Percentiles rank a stretch among this genome's conserved stretches.
Conservation (phyloP, 1,140 invertebrate species). For the Bacillus rossius region DNA sequence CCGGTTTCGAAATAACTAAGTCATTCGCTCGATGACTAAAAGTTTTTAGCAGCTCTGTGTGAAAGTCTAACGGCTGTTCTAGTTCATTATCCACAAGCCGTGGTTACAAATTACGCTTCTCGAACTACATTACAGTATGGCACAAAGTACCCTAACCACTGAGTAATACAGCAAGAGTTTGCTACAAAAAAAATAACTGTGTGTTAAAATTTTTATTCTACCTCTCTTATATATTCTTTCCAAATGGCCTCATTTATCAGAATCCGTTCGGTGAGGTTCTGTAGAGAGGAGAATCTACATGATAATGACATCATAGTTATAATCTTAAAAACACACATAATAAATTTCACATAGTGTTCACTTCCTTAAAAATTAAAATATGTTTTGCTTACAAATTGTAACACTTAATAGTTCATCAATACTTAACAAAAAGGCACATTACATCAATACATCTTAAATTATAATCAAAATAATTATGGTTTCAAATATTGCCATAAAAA, state of each 20-base stretch:
- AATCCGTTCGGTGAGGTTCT: slow-evolving; percentile 91
- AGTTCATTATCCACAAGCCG: neutral
- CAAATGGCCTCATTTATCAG: slow-evolving; percentile 90
- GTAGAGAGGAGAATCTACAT: slow-evolving; percentile 41
- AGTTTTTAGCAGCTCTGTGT: no score
- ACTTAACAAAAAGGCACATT: no score
- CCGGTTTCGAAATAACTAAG: no score
- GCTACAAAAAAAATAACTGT: slow-evolving; percentile 10
- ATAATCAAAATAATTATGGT: no score
- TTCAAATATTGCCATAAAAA: no score
- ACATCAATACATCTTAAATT: no score
- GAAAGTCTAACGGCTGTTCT: neutral
- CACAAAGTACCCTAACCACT: no score
- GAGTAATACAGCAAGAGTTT: neutral
- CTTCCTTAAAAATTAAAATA: neutral
- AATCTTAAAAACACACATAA: slow-evolving; percentile 1
- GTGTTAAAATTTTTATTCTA: slow-evolving; percentile 39
- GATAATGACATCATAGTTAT: neutral
- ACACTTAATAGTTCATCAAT: neutral
- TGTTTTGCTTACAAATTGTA: neutral
- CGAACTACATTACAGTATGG: no score
- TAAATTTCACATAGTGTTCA: neutral
- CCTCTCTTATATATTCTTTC: slow-evolving; percentile 86
- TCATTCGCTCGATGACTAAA: no score
- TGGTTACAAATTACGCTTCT: neutral